Evolutionary conservation across 2,888 invertebrate species (phyloP), one percentile per base, ranked within the genome.

Genomic region (Agonopterix subpropinquella): DNA sequence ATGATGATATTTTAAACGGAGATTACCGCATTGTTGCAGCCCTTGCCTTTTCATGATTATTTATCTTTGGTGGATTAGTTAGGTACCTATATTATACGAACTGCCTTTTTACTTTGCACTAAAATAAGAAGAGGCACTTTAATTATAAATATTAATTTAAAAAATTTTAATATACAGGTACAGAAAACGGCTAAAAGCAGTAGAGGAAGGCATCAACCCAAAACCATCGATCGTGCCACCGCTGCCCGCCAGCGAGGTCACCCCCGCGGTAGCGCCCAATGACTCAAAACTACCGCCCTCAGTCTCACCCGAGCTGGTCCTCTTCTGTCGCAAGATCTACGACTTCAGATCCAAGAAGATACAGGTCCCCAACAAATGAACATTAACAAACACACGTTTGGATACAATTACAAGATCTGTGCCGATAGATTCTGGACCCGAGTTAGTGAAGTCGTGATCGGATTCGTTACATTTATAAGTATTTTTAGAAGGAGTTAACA

Each of bases 251-350:
- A 89, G 90, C 64, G 91, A 90, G 54, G 64, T 80, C 44, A 91
- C 91, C 66, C 89, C 92, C 5, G 64, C 71, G 4, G 64, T 74
- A 35, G 71, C 73, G 15, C 78, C 83, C 48, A 83, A 81, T 73
- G 92, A 77, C 91, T 90, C 73, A 92, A 94, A 63, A 90, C 93
- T 80, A 76, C 93, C 82, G 81, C 92, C 84, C 83, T 54, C 80
- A 37, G 85, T 88, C 13, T 91, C 93, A 49, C 91, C 93, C 8
- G 98, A 98, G 67, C 92, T 96, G 79, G 95, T 98, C 43, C 95
- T 98, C 77, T 96, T 98, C 89, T 98, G 98, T 83, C 93, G 97
- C 45, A 94, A 96, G 65, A 74, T 98, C 53, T 98, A 98, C 89
- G 98, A 98, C 87, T 97, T 96, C 89, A 92, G 97, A 63, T 94